phyloP scores from a whole-genome alignment of 2,888 invertebrate species.

The Tigriopus californicus region DNA sequence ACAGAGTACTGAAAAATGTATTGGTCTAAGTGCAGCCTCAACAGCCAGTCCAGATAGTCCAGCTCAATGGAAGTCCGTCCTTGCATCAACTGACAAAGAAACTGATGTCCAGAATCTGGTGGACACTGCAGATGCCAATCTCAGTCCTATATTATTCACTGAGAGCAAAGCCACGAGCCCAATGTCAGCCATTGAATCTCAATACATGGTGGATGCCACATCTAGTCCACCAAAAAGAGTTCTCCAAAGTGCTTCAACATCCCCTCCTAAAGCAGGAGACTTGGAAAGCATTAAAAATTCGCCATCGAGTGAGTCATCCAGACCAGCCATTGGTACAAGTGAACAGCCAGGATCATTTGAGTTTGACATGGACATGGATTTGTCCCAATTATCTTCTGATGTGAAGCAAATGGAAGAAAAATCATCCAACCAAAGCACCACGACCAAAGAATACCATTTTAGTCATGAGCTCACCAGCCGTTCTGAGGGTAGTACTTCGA shows the following conservation, averaged over 20 bases:
- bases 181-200: neutral
- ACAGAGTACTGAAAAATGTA: neutral
- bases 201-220: neutral
- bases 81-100: neutral
- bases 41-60: neutral
- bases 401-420: too few relatives aligned
- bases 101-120: neutral
- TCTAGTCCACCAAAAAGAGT: neutral
- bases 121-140: neutral
- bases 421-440: too few relatives aligned
- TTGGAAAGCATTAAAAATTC: neutral
- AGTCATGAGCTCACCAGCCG: too few relatives aligned
- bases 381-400: too few relatives aligned
- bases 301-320: neutral
- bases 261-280: neutral
- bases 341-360: neutral
- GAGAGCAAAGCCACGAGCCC: neutral
- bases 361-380: neutral
- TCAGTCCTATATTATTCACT: neutral
- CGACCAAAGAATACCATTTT: too few relatives aligned
- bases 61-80: neutral
- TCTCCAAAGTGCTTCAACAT: neutral
- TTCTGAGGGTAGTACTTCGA: too few relatives aligned
- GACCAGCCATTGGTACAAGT: neutral
- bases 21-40: neutral